Conservation (phyloP, 1,140 invertebrate species). For the Drosophila gunungcola region DNA sequence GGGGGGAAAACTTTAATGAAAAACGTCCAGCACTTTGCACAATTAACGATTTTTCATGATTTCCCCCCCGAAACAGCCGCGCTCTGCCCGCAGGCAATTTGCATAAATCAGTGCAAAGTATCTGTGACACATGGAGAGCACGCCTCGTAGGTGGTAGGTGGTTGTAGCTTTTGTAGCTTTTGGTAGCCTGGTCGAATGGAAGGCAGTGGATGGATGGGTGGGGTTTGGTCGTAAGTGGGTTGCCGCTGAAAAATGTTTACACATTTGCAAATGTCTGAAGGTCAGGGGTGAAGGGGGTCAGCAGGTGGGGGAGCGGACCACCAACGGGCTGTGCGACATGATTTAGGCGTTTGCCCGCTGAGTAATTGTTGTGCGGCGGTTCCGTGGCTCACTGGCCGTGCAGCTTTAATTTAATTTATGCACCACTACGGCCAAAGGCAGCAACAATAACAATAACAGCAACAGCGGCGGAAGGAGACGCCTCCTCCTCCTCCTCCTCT, state of each 20-base stretch:
- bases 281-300: conserved; percentile 49
- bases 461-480: conserved; percentile 19
- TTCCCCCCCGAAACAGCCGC: conserved; percentile 42
- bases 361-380: conserved; percentile 72
- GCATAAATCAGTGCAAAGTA: conserved; percentile 82
- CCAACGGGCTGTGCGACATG: conserved; percentile 57
- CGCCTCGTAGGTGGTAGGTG: conserved; percentile 22
- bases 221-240: background rate
- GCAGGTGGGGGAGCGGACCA: too few relatives aligned
- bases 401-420: conserved; percentile 81
- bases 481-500: conserved; percentile 28
- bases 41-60: conserved; percentile 83
- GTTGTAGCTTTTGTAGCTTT: background rate
- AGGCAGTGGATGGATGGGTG: background rate
- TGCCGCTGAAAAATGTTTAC: conserved; percentile 75
- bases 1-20: conserved; percentile 60
- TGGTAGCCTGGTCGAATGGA: conserved; percentile 4
- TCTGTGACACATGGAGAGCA: conserved; percentile 73
- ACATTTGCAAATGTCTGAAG: conserved; percentile 81
- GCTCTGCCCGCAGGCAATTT: conserved; percentile 64
- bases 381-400: conserved; percentile 45
- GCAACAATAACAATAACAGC: conserved; percentile 17
- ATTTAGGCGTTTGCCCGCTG: conserved; percentile 69
- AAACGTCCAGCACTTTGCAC: conserved; percentile 74
- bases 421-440: conserved; percentile 28